A percentile compares a stretch with the other conserved stretches of the same genome.
These are phyloP conservation scores for Heteromurus nitidus DNA, from an alignment of 2,888 invertebrate genomes.

Conservation along the genomic window DNA sequence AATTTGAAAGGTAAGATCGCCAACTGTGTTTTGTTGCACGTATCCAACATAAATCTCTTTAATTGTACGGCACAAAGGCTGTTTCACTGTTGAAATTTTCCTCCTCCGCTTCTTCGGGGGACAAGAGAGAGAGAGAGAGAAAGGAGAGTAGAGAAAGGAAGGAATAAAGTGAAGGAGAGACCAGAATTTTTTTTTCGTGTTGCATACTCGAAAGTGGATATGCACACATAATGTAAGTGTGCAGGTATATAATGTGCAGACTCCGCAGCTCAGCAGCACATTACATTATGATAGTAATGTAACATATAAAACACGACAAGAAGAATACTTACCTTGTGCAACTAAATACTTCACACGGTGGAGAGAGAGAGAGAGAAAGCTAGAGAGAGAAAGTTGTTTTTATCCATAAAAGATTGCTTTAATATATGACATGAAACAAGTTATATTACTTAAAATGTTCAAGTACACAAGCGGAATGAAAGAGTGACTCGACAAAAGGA, in stretches of 20 bases:
- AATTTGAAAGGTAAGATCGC: conserved; percentile 65
- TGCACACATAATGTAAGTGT: neutral
- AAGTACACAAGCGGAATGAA: conserved; percentile 11
- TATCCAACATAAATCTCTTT: conserved; percentile 62
- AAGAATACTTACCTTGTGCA: conserved; percentile 20
- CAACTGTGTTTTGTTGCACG: conserved; percentile 62
- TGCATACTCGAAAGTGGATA: conserved; percentile 24
- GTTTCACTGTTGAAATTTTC: conserved; percentile 49
- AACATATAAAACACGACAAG: too few species aligned
- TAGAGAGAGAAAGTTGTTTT: neutral
- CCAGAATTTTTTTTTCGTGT: conserved; percentile 47
- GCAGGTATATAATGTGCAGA: too few species aligned
- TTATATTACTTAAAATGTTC: conserved; percentile 15
- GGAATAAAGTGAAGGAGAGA: conserved; percentile 25
- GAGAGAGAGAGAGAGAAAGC: neutral
- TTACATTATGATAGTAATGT: too few species aligned
- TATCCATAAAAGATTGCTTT: conserved; percentile 31
- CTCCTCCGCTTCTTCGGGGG: too few species aligned
- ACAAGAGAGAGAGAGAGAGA: too few species aligned
- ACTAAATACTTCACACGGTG: conserved; percentile 9
- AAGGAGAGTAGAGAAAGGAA: conserved; percentile 14
- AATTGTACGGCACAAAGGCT: conserved; percentile 62
- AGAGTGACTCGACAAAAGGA: conserved; percentile 26
- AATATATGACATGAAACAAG: conserved; percentile 28
- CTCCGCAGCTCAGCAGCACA: too few species aligned